Conservation (phyloP, 1,140 invertebrate genomes). For the Drosophila arawakana region DNA sequence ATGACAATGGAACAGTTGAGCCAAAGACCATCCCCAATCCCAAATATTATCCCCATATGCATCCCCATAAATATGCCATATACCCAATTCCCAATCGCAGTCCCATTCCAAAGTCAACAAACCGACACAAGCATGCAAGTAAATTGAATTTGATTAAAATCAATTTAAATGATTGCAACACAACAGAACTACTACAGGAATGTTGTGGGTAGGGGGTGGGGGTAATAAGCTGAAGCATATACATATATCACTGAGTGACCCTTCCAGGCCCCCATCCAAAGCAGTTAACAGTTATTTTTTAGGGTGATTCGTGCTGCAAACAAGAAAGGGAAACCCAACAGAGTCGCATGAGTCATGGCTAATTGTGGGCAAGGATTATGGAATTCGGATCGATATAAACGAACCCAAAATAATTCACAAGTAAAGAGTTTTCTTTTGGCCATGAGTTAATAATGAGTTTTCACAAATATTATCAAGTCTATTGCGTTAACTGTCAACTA, state of each 20-base stretch:
- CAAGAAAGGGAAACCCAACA: neutral
- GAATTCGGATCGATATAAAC: conserved; percentile 38
- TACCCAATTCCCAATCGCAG: conserved; percentile 15
- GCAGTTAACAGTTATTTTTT: neutral
- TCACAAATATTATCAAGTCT: conserved; percentile 5
- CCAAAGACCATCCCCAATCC: conserved; percentile 30
- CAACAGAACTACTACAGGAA: neutral
- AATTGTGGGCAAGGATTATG: conserved; percentile 24
- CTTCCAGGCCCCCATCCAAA: neutral
- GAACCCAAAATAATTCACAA: conserved; percentile 1
- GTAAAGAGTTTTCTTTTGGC: neutral
- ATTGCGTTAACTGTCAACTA: conserved; percentile 5
- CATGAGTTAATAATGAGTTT: conserved; percentile 14
- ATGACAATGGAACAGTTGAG: conserved; percentile 12
- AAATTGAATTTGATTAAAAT: conserved; percentile 82
- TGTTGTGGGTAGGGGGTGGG: neutral
- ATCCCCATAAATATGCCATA: neutral
- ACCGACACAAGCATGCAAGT: conserved; percentile 34
- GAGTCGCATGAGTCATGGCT: conserved; percentile 32
- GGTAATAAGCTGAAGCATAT: conserved; percentile 3
- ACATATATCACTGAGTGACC: conserved; percentile 4
- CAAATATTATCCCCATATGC: neutral
- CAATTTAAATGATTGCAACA: conserved; percentile 72
- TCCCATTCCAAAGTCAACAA: neutral
- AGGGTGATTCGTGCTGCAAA: neutral